A percentile compares a stretch with the other conserved stretches of the same genome.
These are phyloP conservation scores for Nannoperca australis DNA, from an alignment of 2,797 vertebrate species.

Conservation along the genomic window DNA sequence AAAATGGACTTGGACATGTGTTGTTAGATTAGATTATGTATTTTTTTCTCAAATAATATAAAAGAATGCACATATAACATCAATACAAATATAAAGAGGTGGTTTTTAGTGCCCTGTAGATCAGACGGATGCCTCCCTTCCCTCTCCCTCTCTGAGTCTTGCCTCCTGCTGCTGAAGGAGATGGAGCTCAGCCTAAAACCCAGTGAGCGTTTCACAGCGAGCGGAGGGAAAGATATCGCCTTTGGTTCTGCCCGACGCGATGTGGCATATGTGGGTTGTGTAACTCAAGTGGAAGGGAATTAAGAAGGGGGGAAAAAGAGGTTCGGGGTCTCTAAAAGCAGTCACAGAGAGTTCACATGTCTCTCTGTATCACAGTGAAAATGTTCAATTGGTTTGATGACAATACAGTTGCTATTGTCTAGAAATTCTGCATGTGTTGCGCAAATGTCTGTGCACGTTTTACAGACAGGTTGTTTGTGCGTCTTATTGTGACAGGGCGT, in stretches of 20 bases:
- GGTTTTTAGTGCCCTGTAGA: constrained; percentile 37
- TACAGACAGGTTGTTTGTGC: background rate
- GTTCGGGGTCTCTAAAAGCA: constrained; percentile 53
- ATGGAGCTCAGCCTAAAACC: constrained; percentile 45
- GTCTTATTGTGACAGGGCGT: background rate
- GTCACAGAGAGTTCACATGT: constrained; percentile 71
- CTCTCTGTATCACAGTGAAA: constrained; percentile 31
- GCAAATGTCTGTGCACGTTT: background rate
- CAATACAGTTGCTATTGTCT: background rate
- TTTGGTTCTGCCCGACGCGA: constrained; percentile 54
- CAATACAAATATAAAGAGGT: background rate
- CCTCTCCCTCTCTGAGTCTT: constrained; percentile 9
- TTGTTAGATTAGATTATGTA: background rate
- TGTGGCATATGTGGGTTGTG: constrained; percentile 71
- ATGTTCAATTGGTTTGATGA: constrained; percentile 9
- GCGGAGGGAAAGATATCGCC: constrained; percentile 40
- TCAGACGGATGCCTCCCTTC: constrained; percentile 30
- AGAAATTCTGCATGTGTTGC: background rate
- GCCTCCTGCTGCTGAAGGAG: constrained; percentile 45
- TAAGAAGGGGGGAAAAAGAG: constrained; percentile 45
- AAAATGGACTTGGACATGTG: background rate
- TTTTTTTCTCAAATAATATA: background rate
- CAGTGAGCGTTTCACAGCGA: constrained; percentile 35
- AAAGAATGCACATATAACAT: background rate
- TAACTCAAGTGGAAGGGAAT: constrained; percentile 71